phyloP scores from a whole-genome alignment of 2,797 vertebrate genomes.

The Poeciliopsis infans region DNA sequence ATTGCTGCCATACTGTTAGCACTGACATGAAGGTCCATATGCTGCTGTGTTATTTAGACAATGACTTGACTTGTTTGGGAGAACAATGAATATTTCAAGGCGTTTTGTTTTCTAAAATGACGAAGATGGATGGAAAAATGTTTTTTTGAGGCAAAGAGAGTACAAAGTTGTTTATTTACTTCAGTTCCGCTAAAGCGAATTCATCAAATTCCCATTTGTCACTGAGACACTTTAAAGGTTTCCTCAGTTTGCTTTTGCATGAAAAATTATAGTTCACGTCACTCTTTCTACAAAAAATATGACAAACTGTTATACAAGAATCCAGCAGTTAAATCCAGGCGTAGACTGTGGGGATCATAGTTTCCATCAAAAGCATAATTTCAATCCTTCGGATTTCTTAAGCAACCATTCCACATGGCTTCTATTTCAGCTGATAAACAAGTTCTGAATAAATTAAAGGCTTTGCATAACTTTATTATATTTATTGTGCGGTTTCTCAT shows the following conservation, averaged over 20 bases:
- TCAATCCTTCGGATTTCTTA: conserved; percentile 27
- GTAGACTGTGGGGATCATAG: conserved; percentile 30
- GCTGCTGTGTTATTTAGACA: conserved; percentile 62
- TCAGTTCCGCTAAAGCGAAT: conserved; percentile 8
- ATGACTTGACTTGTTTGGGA: conserved; percentile 56
- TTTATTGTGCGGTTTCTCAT: conserved; percentile 32
- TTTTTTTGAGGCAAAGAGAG: conserved; percentile 20
- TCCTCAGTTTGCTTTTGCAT: conserved; percentile 7
- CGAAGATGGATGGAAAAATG: conserved; percentile 43
- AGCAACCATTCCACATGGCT: conserved; percentile 43
- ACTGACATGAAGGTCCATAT: conserved; percentile 67
- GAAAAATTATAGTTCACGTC: conserved; percentile 10
- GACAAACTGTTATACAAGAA: conserved; percentile 20
- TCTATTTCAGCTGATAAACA: conserved; percentile 49
- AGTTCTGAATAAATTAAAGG: conserved; percentile 46
- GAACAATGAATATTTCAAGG: conserved; percentile 52
- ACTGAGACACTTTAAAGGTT: conserved; percentile 18
- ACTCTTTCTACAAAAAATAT: conserved; percentile 30
- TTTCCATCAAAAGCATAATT: conserved; percentile 28
- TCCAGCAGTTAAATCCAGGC: conserved; percentile 37
- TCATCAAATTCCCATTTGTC: conserved; percentile 5
- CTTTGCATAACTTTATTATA: conserved; percentile 10
- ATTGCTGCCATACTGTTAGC: conserved; percentile 48
- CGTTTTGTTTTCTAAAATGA: conserved; percentile 46
- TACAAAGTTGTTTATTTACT: conserved; percentile 20